Percentiles rank a stretch among this genome's conserved stretches.
These are phyloP conservation scores for Sebastes fasciatus DNA, from an alignment of 2,113 vertebrate genomes.

Conservation along the genomic window DNA sequence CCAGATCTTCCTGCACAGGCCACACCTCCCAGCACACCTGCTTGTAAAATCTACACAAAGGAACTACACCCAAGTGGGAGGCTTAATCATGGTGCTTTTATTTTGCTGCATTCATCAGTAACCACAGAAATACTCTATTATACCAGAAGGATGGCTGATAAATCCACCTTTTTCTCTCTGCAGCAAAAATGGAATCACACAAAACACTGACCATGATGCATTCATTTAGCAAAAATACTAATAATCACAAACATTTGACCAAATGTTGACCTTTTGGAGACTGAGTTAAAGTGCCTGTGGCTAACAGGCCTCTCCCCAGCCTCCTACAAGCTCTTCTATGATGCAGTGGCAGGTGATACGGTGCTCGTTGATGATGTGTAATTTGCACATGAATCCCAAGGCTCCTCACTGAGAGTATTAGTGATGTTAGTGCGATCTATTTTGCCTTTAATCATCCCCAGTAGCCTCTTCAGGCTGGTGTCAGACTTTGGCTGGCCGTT, in stretches of 20 bases:
- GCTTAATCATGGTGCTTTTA: slow-evolving; percentile 41
- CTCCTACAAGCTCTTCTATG: not conserved
- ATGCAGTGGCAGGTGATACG: not conserved
- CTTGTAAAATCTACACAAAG: slow-evolving; percentile 13
- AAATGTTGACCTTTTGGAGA: slow-evolving; percentile 15
- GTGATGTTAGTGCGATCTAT: not conserved
- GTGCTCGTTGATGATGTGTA: slow-evolving; percentile 15
- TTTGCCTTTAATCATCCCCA: slow-evolving; percentile 23
- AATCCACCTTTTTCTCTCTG: slow-evolving; percentile 52
- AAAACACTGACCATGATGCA: not conserved
- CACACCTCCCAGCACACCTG: slow-evolving; percentile 69
- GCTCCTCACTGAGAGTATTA: not conserved
- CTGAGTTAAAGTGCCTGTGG: slow-evolving; percentile 12
- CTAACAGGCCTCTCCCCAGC: slow-evolving; percentile 33
- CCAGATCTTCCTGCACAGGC: slow-evolving; percentile 10
- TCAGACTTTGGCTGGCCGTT: slow-evolving; percentile 31
- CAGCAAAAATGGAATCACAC: not conserved
- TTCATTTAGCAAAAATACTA: not conserved
- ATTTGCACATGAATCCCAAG: slow-evolving; percentile 58
- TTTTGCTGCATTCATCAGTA: slow-evolving; percentile 35
- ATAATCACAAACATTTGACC: slow-evolving; percentile 28
- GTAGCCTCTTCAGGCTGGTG: slow-evolving; percentile 36
- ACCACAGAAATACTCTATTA: not conserved
- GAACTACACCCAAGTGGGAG: not conserved
- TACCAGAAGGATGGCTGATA: slow-evolving; percentile 48